These are phyloP conservation scores for Drosophila robusta DNA, from an alignment of 2,888 invertebrate genomes.

Conservation along the genomic window DNA sequence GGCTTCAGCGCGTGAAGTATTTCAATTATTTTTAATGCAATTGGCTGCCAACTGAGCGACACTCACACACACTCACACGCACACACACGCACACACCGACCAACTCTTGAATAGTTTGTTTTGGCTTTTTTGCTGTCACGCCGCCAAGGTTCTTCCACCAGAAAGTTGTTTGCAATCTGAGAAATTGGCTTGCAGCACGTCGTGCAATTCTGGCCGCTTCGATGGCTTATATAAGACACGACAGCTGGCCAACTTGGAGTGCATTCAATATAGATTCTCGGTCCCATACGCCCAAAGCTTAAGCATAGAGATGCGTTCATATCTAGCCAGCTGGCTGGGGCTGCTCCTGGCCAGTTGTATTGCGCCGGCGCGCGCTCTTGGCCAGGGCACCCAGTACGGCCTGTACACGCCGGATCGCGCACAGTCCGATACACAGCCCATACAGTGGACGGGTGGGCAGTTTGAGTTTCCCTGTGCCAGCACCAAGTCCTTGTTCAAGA, in stretches of 20 bases:
- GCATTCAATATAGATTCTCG: slow-evolving; percentile 27
- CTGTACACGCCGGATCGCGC: slow-evolving; percentile 77
- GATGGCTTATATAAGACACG: slow-evolving; percentile 63
- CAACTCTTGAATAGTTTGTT: slow-evolving; percentile 25
- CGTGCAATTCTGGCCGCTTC: slow-evolving; percentile 36
- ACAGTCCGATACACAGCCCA: slow-evolving; percentile 67
- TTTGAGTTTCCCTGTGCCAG: slow-evolving; percentile 86
- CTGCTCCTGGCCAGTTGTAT: slow-evolving; percentile 32
- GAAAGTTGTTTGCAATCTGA: slow-evolving; percentile 41
- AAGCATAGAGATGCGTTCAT: slow-evolving; percentile 44
- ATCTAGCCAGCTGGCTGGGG: slow-evolving; percentile 33
- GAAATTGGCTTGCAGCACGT: slow-evolving; percentile 64
- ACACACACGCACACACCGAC: slow-evolving; percentile 3
- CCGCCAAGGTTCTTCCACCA: slow-evolving; percentile 61
- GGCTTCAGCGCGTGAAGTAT: slow-evolving; percentile 64
- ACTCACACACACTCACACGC: slow-evolving; percentile 4
- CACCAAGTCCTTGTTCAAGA: slow-evolving; percentile 87
- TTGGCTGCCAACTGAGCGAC: slow-evolving; percentile 41
- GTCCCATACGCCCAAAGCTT: slow-evolving; percentile 7
- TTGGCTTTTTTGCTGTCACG: slow-evolving; percentile 14
- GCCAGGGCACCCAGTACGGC: slow-evolving; percentile 80
- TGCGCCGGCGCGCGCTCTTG: slow-evolving; percentile 1
- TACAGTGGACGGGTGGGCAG: slow-evolving; percentile 85
- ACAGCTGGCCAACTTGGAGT: slow-evolving; percentile 18
- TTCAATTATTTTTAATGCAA: slow-evolving; percentile 64